phyloP scores from a whole-genome alignment of 2,888 invertebrate species.

The Cosmia trapezina region DNA sequence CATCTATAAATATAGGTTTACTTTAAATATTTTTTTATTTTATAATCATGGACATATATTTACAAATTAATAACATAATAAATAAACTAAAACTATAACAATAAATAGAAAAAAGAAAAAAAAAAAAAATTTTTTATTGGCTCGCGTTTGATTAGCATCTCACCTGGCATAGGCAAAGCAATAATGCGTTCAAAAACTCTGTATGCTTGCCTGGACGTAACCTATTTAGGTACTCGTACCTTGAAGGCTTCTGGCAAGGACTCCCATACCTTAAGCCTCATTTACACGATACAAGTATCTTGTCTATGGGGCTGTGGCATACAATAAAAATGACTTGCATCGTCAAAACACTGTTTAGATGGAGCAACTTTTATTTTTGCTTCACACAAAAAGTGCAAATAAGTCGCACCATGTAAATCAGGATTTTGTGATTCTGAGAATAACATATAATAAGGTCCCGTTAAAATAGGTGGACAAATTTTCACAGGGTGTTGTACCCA shows the following conservation, averaged over 20 bases:
- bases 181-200: not conserved
- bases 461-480: too few species aligned
- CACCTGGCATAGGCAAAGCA: not conserved
- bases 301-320: not conserved
- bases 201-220: conserved; percentile 2
- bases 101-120: too few species aligned
- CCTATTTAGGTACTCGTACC: not conserved
- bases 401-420: not conserved
- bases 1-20: too few species aligned
- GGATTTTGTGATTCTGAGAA: not conserved
- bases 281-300: not conserved
- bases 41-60: too few species aligned
- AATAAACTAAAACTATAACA: too few species aligned
- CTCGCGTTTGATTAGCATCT: not conserved
- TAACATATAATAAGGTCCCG: too few species aligned
- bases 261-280: not conserved
- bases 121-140: too few species aligned
- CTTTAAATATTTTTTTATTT: too few species aligned
- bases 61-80: too few species aligned
- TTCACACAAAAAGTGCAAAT: not conserved
- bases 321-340: not conserved
- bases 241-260: not conserved
- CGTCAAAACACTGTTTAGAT: not conserved
- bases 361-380: not conserved
- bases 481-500: too few species aligned